Evolutionary conservation across 2,888 invertebrate genomes (phyloP), one percentile per base, ranked within the genome.

Genomic region (Dyspetes luteomarginatus): DNA sequence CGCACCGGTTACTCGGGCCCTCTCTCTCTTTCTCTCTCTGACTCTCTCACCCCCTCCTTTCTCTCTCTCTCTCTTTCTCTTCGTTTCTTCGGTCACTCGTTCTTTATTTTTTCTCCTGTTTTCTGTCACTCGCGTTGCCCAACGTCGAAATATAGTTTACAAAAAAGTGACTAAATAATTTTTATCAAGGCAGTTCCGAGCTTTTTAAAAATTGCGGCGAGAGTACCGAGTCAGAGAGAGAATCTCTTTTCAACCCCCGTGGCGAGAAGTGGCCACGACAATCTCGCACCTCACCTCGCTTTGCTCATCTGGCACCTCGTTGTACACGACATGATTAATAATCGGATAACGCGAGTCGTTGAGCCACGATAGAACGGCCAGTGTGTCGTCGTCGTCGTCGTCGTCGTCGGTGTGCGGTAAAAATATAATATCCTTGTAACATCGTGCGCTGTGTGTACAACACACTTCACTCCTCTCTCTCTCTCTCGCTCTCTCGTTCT

Each of bases 261-360:
- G 88, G 83, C 89, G 85, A 85, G 84, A 83, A 84, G 83, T 85
- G 85, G 86, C 84, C 86, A 83, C 86, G 62, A 83, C 85, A 50
- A 85, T 83, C 81, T 85, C 85, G 85, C 85, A 85, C 85, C 86
- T 86, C 85, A 84, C 85, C 85, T 83, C 86, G 85, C 85, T 88
- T 85, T 88, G 88, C 86, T 88, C 88, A 86, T 88, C 86, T 85
- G 86, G 86, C 82, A 85, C 87, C 86, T 86, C 88, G 86, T 86
- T 86, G 86, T 87, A 84, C 86, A 88, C 86, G 86, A 86, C 89
- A 89, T 90, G 86, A 87, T 89, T 88, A 87, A 88, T 88, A 88
- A 87, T 89, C 86, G 87, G 88, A 86, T 86, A 87, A 83, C 83
- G 82, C 85, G 82, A 85, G 83, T 84, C 83, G 83, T 74, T 84